These are phyloP conservation scores for Rhinolophus ferrumequinum DNA, from an alignment of 2,113 vertebrate species.

Conservation along the genomic window DNA sequence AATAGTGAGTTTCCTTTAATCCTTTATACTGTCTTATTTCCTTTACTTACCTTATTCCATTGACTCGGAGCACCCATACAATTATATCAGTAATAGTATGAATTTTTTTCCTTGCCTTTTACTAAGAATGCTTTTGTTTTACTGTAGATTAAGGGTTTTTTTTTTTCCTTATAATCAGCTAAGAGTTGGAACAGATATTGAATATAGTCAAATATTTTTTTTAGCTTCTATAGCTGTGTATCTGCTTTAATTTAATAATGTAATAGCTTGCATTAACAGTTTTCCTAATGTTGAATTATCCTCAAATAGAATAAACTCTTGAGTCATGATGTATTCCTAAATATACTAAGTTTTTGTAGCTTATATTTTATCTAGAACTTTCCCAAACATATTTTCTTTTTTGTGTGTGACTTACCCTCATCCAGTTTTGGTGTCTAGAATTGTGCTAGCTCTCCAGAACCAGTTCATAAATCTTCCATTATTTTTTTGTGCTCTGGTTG, in stretches of 20 bases:
- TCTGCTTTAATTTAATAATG: neutral
- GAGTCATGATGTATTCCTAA: neutral
- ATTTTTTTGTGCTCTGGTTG: neutral
- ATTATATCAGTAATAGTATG: neutral
- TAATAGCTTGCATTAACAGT: constrained; percentile 2
- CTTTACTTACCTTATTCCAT: neutral
- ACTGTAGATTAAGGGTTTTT: neutral
- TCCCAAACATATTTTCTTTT: neutral
- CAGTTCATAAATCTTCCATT: neutral
- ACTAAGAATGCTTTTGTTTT: constrained; percentile 19
- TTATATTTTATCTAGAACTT: neutral
- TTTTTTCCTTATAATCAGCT: neutral
- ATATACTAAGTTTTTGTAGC: neutral
- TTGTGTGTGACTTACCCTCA: neutral
- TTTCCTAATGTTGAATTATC: constrained; percentile 1
- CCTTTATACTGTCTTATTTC: neutral
- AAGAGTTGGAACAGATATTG: neutral
- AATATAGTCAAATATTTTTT: neutral
- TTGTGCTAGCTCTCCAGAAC: neutral
- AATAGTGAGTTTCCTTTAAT: neutral
- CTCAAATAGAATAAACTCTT: neutral
- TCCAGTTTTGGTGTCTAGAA: neutral
- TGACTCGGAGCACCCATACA: neutral
- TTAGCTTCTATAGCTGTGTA: neutral
- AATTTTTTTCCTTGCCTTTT: neutral